phyloP scores from a whole-genome alignment of 2,113 vertebrate species.

The Halcyon senegalensis region DNA sequence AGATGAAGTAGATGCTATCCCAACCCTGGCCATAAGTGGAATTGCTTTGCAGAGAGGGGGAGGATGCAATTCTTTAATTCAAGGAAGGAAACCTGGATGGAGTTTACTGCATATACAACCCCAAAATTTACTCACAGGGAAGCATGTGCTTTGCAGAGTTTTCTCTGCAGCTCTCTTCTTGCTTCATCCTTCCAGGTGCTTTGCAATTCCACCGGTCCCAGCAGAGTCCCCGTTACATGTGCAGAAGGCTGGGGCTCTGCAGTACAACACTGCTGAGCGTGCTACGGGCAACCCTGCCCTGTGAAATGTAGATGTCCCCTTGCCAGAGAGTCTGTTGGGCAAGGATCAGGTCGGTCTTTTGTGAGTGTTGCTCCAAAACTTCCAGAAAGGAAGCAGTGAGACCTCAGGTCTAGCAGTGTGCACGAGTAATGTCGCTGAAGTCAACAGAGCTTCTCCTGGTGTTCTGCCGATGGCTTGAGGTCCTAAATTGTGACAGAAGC shows the following conservation, averaged over 20 bases:
- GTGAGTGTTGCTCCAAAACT: not conserved
- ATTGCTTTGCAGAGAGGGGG: not conserved
- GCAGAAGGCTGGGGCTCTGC: not conserved
- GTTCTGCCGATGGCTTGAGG: not conserved
- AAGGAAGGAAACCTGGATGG: not conserved
- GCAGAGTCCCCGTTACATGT: not conserved
- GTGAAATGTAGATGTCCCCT: not conserved
- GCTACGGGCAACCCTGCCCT: not conserved
- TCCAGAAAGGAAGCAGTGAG: not conserved
- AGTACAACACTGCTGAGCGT: accelerated
- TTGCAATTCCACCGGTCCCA: not conserved
- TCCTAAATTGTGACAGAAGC: not conserved
- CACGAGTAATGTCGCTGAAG: not conserved
- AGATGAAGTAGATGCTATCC: not conserved
- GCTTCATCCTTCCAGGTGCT: not conserved
- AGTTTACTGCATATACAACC: accelerated
- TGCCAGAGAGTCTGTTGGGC: not conserved
- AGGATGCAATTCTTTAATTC: not conserved
- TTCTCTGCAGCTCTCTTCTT: not conserved
- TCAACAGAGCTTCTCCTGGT: not conserved
- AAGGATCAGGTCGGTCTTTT: not conserved
- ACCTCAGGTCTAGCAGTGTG: not conserved
- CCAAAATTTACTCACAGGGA: not conserved
- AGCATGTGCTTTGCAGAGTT: not conserved
- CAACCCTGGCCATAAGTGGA: not conserved